Evolutionary conservation across 2,888 invertebrate species (phyloP), one percentile per base, ranked within the genome.

Genomic region (Lottia scabra): DNA sequence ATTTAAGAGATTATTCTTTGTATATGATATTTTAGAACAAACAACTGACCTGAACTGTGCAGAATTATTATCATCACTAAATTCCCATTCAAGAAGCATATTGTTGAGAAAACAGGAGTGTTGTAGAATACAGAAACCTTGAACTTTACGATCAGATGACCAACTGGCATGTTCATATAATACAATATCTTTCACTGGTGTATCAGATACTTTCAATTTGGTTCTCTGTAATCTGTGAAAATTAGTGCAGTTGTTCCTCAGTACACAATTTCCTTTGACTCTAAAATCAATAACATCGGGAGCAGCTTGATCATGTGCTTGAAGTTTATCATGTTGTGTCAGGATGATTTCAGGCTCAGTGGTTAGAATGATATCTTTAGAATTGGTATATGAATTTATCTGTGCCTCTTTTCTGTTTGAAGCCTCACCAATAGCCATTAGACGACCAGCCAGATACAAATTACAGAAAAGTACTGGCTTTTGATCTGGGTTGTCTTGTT

Each of bases 131-230:
- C 81, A 80, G 77, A 83, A 84, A 13, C 84, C 79, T 68, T 84
- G 82, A 15, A 79, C 70, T 67, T 76, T 75, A 30, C 85, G 78
- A 73, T 85, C 84, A 56, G 72, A 67, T 2, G 74, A 68, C 85
- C 85, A 85, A 67, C 82, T 81, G 43, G 75, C 73, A 63, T 84
- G 81, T 74, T 85, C 85, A 30, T 84, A 70, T 19, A 85, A 77
- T 0, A 85, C 79, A 15, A 81, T 63, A 8, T 74, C 70, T 13
- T 66, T 66, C 12, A 75, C 65, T 12, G 73, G 43, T 46, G 70
- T 68, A 65, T 72, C 73, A 23, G 74, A 70, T 16, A 70, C 56
- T 19, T 78, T 75, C 38, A 72, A 19, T 19, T 68, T 68, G 66
- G 74, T 73, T 26, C 72, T 44, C 56, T 76, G 75, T 27, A 84